Percentiles rank a stretch among this genome's conserved stretches.
phyloP scores from a whole-genome alignment of 1,140 invertebrate genomes.

The Drosophila funebris region DNA sequence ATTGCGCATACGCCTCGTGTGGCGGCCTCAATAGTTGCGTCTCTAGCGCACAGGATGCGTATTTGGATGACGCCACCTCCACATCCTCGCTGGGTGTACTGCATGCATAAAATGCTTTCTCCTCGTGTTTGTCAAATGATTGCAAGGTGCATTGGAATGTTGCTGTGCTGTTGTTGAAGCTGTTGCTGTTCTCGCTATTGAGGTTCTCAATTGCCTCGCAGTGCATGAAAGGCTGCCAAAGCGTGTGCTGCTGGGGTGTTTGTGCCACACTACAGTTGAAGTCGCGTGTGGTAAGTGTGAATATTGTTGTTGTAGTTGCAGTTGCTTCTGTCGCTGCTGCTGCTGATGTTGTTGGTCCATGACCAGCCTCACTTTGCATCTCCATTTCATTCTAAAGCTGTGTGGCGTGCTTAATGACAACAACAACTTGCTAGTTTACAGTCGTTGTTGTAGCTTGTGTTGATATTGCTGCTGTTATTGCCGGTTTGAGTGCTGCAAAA shows the following conservation, averaged over 20 bases:
- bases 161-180: slow-evolving; percentile 39
- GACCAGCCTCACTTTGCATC: slow-evolving; percentile 80
- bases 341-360: slow-evolving; percentile 68
- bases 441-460: slow-evolving; percentile 25
- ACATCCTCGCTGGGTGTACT: slow-evolving; percentile 10
- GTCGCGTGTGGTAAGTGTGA: slow-evolving; percentile 25
- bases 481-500: slow-evolving; percentile 5
- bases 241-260: slow-evolving; percentile 32
- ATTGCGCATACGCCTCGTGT: slow-evolving; percentile 69
- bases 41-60: slow-evolving; percentile 45
- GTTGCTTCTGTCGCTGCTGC: slow-evolving; percentile 19
- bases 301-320: slow-evolving; percentile 28
- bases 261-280: slow-evolving; percentile 65
- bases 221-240: slow-evolving; percentile 65
- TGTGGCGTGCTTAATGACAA: slow-evolving; percentile 45
- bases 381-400: slow-evolving; percentile 83
- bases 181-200: slow-evolving; percentile 38
- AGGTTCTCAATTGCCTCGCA: slow-evolving; percentile 41
- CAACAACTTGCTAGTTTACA: slow-evolving; percentile 29
- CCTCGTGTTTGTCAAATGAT: slow-evolving; percentile 46
- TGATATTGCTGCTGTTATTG: slow-evolving; percentile 5
- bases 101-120: slow-evolving; percentile 57
- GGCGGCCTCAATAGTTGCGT: slow-evolving; percentile 55
- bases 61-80: slow-evolving; percentile 4
- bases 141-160: slow-evolving; percentile 74